These are phyloP conservation scores for Pangasius larnaudii DNA, from an alignment of 2,797 vertebrate species.

Conservation along the genomic window DNA sequence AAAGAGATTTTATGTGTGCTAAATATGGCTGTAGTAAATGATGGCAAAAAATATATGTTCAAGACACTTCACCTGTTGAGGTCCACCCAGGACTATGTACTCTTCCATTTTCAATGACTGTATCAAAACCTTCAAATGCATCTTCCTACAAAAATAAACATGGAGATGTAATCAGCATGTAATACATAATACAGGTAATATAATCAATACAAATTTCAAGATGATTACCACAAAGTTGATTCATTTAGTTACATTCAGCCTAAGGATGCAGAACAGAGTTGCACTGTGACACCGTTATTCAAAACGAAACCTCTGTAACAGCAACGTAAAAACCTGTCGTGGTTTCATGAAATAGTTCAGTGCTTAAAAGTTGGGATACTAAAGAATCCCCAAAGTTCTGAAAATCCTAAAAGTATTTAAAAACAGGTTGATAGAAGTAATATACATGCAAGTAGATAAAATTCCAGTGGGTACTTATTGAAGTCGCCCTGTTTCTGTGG, in stretches of 20 bases:
- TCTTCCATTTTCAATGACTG: constrained; percentile 87
- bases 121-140: constrained; percentile 92
- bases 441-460: too few relatives aligned
- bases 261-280: neutral
- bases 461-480: neutral
- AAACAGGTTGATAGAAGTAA: neutral
- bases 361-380: neutral
- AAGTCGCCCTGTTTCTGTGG: neutral
- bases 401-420: neutral
- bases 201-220: neutral
- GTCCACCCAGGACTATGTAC: constrained; percentile 84
- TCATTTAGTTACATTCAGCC: neutral
- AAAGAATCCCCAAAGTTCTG: neutral
- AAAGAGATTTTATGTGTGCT: neutral
- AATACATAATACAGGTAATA: neutral
- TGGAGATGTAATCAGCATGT: neutral
- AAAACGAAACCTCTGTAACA: neutral
- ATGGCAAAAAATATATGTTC: neutral
- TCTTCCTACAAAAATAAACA: constrained; percentile 84
- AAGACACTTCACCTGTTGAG: constrained; percentile 81
- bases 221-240: neutral
- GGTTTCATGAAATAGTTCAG: neutral
- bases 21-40: neutral
- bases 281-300: neutral
- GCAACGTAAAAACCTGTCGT: neutral